These are phyloP conservation scores for Prionailurus bengalensis DNA, from an alignment of 2,113 vertebrate genomes.

Conservation along the genomic window DNA sequence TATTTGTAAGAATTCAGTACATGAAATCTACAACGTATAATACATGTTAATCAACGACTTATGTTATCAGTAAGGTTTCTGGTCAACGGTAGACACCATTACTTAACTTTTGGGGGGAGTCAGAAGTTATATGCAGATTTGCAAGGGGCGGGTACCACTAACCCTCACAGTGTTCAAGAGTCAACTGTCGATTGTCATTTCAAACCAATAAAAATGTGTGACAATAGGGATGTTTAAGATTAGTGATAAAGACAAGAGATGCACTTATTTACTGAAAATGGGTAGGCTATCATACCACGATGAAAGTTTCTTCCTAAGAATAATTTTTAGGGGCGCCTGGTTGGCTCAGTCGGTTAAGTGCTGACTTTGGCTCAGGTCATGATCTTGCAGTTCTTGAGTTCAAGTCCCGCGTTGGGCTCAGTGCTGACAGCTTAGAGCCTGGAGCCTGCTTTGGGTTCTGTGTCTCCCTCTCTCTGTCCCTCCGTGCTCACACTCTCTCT, in stretches of 20 bases:
- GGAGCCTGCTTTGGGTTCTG: no score
- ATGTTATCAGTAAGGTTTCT: not conserved
- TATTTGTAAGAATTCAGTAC: not conserved
- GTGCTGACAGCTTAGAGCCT: no score
- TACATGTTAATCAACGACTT: not conserved
- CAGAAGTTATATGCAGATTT: not conserved
- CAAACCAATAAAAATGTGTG: not conserved
- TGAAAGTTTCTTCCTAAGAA: not conserved
- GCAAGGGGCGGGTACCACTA: not conserved
- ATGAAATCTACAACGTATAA: not conserved
- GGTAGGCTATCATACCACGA: fast-evolving
- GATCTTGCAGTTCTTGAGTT: no score
- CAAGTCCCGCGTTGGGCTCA: no score
- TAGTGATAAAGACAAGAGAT: not conserved
- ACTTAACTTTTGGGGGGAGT: not conserved
- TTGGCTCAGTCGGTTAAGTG: no score
- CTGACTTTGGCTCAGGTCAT: no score
- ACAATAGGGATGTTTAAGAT: not conserved
- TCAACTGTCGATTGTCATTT: not conserved
- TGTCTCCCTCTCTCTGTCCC: no score
- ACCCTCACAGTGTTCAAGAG: not conserved
- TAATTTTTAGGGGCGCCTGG: not conserved
- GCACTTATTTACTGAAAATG: not conserved
- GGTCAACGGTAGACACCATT: not conserved
- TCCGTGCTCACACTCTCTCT: no score